Evolutionary conservation across 2,888 invertebrate species (phyloP).

Genomic region (Atrina japonica): DNA sequence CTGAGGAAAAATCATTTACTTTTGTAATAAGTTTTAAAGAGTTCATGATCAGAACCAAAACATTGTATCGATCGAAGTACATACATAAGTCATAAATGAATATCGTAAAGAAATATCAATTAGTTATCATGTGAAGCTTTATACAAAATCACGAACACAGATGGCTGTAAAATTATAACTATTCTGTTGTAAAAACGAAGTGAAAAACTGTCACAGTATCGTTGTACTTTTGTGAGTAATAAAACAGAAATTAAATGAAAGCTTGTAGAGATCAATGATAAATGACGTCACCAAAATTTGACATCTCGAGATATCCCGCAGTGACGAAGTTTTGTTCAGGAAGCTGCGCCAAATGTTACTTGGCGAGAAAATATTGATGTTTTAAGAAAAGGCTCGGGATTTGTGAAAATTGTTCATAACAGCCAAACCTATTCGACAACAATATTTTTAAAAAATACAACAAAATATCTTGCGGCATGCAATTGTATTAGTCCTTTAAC

Average conservation of each 20-base stretch:
- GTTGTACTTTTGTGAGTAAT: conserved; percentile 41
- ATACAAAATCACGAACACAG: conserved; percentile 33
- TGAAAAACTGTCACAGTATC: conserved; percentile 30
- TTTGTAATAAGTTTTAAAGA: no score
- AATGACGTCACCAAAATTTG: conserved; percentile 30
- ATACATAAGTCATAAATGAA: conserved; percentile 31
- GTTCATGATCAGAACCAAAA: no score
- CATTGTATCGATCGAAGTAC: conserved; percentile 23
- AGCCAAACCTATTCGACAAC: no score
- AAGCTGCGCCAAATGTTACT: conserved; percentile 21
- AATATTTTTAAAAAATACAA: no score
- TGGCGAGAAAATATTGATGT: no score
- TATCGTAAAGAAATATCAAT: background rate
- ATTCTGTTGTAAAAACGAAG: conserved; percentile 29
- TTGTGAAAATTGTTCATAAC: no score
- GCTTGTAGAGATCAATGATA: conserved; percentile 4
- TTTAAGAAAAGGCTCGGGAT: no score
- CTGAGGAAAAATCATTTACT: no score
- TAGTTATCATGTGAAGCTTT: background rate
- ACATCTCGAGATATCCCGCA: conserved; percentile 31
- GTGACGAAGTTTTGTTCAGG: conserved; percentile 34
- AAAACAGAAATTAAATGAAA: conserved; percentile 40
- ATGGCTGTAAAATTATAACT: conserved; percentile 40
- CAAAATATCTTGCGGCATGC: no score
- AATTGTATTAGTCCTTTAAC: no score